A percentile compares a stretch with the other conserved stretches of the same genome.
phyloP scores from a whole-genome alignment of 2,888 invertebrate species.

The Geotrupes spiniger region DNA sequence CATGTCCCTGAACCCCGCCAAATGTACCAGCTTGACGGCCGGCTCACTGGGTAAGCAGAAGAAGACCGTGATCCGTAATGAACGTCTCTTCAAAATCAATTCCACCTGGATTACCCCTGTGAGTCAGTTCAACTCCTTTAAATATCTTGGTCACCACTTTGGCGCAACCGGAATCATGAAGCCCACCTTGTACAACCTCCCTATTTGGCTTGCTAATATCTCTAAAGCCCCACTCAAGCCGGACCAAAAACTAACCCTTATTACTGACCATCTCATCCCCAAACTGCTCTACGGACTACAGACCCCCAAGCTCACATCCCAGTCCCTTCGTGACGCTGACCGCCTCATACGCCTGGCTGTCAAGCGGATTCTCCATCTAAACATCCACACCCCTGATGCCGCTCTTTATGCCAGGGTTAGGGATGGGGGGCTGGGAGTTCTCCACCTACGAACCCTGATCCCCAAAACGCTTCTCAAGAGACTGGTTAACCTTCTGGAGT shows the following conservation, averaged over 20 bases:
- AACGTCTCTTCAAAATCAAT: constrained; percentile 2
- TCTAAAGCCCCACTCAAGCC: constrained; percentile 42
- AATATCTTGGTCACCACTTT: constrained; percentile 37
- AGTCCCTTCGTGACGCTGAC: constrained; percentile 35
- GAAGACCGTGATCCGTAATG: constrained; percentile 12
- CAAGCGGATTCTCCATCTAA: constrained; percentile 35
- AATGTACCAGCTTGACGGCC: constrained; percentile 16
- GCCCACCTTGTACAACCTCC: constrained; percentile 16
- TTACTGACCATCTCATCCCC: constrained; percentile 41
- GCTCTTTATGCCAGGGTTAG: constrained; percentile 19
- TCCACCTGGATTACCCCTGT: background rate
- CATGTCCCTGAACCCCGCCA: constrained; percentile 26
- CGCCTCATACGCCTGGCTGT: constrained; percentile 33
- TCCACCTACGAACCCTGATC: constrained; percentile 23
- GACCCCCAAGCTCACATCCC: too few relatives aligned
- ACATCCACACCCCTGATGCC: constrained; percentile 28
- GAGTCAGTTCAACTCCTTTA: constrained; percentile 9
- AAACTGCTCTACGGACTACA: constrained; percentile 21
- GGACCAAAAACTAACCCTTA: constrained; percentile 40
- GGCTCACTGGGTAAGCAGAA: constrained; percentile 6
- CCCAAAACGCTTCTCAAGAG: too few relatives aligned
- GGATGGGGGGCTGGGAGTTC: constrained; percentile 34
- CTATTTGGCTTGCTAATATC: constrained; percentile 31
- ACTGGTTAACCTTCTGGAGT: constrained; percentile 8
- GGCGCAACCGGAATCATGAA: constrained; percentile 26